phyloP scores from a whole-genome alignment of 2,797 vertebrate species.

The Phrynocephalus vlangalii region DNA sequence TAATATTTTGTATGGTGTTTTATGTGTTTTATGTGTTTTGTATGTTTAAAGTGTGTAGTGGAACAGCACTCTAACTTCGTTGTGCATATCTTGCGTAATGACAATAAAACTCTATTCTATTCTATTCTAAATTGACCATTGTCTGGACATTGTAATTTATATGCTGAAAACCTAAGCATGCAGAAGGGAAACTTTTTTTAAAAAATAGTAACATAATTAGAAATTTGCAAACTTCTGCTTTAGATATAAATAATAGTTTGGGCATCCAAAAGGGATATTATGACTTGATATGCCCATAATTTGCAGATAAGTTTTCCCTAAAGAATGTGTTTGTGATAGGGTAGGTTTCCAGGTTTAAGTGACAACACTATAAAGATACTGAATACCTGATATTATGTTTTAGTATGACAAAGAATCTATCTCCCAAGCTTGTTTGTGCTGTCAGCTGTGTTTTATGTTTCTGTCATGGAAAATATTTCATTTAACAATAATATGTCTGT shows the following conservation, averaged over 20 bases:
- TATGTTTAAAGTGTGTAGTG: too few species aligned
- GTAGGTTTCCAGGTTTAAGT: conserved; percentile 13
- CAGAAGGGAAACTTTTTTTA: not conserved
- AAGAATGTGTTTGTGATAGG: conserved; percentile 27
- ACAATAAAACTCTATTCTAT: too few species aligned
- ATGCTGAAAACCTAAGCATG: not conserved
- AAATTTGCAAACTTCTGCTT: not conserved
- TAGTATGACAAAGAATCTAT: conserved; percentile 12
- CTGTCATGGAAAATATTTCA: not conserved
- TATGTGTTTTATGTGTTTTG: too few species aligned
- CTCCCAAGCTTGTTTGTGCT: not conserved
- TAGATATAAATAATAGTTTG: conserved; percentile 12
- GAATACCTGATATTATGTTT: conserved; percentile 29
- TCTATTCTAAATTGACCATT: not conserved
- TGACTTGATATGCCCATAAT: conserved; percentile 30
- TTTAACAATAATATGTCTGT: not conserved
- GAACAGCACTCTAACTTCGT: too few species aligned
- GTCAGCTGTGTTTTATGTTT: conserved; percentile 23
- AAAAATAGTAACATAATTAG: not conserved
- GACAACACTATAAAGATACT: conserved; percentile 23
- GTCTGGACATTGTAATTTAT: conserved; percentile 11
- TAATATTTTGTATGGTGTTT: too few species aligned
- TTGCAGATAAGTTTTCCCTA: conserved; percentile 33
- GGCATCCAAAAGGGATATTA: conserved; percentile 23
- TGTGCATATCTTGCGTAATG: too few species aligned